A percentile compares a stretch with the other conserved stretches of the same genome.
phyloP scores from a whole-genome alignment of 2,113 vertebrate genomes.

The Toxotes chatareus region DNA sequence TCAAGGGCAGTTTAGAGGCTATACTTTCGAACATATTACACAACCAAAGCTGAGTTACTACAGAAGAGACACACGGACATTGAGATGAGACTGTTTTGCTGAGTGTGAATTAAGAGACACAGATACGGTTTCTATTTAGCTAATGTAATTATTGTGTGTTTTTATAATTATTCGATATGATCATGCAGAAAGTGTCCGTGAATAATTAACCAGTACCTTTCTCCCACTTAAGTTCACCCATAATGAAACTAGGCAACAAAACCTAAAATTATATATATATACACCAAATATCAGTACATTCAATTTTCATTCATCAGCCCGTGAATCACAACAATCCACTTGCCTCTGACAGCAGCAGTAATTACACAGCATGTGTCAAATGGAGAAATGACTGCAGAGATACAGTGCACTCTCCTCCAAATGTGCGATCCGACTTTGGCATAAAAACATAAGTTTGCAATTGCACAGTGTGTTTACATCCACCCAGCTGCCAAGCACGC shows the following conservation, averaged over 20 bases:
- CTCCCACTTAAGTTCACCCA: not conserved
- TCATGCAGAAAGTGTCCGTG: not conserved
- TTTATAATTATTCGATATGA: not conserved
- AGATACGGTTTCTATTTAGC: too few species aligned
- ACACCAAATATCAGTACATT: not conserved
- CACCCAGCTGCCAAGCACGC: not conserved
- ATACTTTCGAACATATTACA: too few species aligned
- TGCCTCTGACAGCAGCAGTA: not conserved
- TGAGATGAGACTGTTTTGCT: too few species aligned
- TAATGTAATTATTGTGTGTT: not conserved
- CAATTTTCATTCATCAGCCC: not conserved
- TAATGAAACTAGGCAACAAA: not conserved
- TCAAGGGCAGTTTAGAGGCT: not conserved
- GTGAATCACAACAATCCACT: conserved; percentile 1
- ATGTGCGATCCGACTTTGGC: not conserved
- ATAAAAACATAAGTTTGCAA: conserved; percentile 21
- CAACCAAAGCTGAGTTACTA: too few species aligned
- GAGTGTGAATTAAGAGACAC: not conserved
- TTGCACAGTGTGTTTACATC: conserved; percentile 40
- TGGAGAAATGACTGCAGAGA: conserved; percentile 3
- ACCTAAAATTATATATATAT: not conserved
- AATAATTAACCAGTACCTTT: not conserved
- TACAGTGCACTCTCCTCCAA: not conserved
- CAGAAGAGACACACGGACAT: too few species aligned
- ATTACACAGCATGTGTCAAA: not conserved